These are phyloP conservation scores for Ernsta delagoae DNA, from an alignment of 2,888 invertebrate species.

Conservation along the genomic window DNA sequence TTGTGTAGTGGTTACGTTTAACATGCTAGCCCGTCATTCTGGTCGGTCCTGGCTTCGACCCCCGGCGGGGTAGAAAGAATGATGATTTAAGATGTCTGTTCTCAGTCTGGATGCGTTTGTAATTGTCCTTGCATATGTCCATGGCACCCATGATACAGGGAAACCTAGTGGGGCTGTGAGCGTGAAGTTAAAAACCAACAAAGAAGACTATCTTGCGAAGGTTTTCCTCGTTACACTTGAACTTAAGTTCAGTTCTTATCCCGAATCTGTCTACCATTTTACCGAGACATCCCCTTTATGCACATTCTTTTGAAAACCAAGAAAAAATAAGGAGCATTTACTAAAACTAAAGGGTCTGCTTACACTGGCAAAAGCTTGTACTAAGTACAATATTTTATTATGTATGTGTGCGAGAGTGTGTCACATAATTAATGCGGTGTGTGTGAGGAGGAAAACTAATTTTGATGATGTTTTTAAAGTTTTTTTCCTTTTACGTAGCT, in stretches of 20 bases:
- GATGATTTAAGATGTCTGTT: too few species aligned
- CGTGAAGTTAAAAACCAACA: not conserved
- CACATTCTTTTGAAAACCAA: constrained; percentile 16
- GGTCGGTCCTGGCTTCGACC: too few species aligned
- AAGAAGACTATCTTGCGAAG: not conserved
- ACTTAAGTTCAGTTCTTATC: constrained; percentile 9
- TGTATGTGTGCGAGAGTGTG: not conserved
- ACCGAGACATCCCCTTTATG: constrained; percentile 25
- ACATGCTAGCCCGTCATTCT: too few species aligned
- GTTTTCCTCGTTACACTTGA: constrained; percentile 17
- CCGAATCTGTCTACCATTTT: constrained; percentile 28
- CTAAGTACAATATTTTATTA: not conserved
- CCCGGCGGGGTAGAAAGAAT: too few species aligned
- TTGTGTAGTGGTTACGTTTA: too few species aligned
- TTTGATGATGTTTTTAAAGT: not conserved
- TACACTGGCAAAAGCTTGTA: not conserved
- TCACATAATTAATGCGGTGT: constrained; percentile 3
- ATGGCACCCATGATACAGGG: too few species aligned
- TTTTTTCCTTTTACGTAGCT: not conserved
- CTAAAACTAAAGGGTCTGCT: constrained; percentile 10
- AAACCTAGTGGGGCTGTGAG: not conserved
- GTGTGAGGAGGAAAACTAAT: constrained; percentile 30
- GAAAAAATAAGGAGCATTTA: constrained; percentile 17
- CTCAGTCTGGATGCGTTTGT: too few species aligned
- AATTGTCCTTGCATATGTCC: too few species aligned